phyloP scores from a whole-genome alignment of 2,797 vertebrate species.

The Microchirus variegatus region DNA sequence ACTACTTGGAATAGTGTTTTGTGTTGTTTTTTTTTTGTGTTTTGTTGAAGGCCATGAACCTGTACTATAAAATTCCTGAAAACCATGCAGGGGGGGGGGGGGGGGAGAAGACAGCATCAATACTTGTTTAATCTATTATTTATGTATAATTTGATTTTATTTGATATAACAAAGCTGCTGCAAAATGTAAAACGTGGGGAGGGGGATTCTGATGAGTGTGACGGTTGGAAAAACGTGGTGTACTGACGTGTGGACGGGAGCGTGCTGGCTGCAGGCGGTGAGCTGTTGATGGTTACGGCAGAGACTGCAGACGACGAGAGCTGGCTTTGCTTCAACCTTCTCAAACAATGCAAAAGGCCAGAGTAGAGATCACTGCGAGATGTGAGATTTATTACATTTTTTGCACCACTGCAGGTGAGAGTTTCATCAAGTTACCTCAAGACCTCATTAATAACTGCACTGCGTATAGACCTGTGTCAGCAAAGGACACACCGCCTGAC shows the following conservation, averaged over 20 bases:
- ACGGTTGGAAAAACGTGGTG: not conserved
- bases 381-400: not conserved
- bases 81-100: too few species aligned
- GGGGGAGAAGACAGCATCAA: too few species aligned
- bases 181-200: not conserved
- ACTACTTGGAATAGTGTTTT: not conserved
- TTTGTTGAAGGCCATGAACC: not conserved
- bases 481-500: not conserved
- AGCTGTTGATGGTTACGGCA: not conserved
- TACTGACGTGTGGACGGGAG: not conserved
- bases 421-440: not conserved
- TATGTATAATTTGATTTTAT: not conserved
- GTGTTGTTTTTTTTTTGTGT: not conserved
- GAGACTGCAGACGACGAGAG: not conserved
- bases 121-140: too few species aligned
- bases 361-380: not conserved
- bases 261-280: not conserved
- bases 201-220: not conserved
- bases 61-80: too few species aligned
- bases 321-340: not conserved
- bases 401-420: not conserved
- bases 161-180: not conserved
- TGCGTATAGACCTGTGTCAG: not conserved
- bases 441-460: not conserved
- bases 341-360: not conserved